A percentile compares a stretch with the other conserved stretches of the same genome.
These are phyloP conservation scores for Patella caerulea DNA, from an alignment of 2,888 invertebrate genomes.

Conservation along the genomic window DNA sequence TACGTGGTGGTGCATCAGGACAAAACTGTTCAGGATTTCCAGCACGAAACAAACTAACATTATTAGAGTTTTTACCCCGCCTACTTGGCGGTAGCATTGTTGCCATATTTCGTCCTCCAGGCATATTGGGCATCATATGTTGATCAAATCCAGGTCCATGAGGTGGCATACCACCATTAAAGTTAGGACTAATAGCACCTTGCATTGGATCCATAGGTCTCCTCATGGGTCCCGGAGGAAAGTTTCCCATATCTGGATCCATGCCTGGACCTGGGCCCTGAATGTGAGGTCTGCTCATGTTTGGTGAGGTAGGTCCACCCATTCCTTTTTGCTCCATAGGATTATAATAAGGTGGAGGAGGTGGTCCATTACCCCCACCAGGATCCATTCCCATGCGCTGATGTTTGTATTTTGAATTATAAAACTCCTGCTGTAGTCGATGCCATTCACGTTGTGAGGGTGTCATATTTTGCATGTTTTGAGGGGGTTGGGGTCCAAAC, in stretches of 20 bases:
- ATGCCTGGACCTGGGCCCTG: slow-evolving; percentile 41
- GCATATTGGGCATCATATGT: slow-evolving; percentile 38
- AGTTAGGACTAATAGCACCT: slow-evolving; percentile 39
- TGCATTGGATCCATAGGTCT: slow-evolving; percentile 33
- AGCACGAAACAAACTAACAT: slow-evolving; percentile 63
- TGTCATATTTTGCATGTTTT: slow-evolving; percentile 63
- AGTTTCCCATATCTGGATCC: slow-evolving; percentile 42
- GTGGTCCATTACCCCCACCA: slow-evolving; percentile 42
- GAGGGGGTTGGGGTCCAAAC: slow-evolving; percentile 50
- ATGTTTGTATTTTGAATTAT: slow-evolving; percentile 49
- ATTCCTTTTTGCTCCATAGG: slow-evolving; percentile 58
- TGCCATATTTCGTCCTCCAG: slow-evolving; percentile 34
- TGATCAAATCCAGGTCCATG: slow-evolving; percentile 40
- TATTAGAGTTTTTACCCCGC: slow-evolving; percentile 43
- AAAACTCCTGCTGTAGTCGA: slow-evolving; percentile 86
- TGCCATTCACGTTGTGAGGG: slow-evolving; percentile 89
- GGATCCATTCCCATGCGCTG: slow-evolving; percentile 53
- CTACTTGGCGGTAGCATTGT: slow-evolving; percentile 37
- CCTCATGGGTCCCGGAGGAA: slow-evolving; percentile 28
- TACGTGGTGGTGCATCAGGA: slow-evolving; percentile 50
- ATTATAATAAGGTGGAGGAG: slow-evolving; percentile 63
- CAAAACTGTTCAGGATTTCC: slow-evolving; percentile 69
- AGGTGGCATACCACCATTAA: slow-evolving; percentile 48
- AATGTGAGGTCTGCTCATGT: slow-evolving; percentile 56
- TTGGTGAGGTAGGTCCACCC: slow-evolving; percentile 68